Conservation (phyloP, 2,797 vertebrate genomes). For the Lindbergichthys nudifrons region DNA sequence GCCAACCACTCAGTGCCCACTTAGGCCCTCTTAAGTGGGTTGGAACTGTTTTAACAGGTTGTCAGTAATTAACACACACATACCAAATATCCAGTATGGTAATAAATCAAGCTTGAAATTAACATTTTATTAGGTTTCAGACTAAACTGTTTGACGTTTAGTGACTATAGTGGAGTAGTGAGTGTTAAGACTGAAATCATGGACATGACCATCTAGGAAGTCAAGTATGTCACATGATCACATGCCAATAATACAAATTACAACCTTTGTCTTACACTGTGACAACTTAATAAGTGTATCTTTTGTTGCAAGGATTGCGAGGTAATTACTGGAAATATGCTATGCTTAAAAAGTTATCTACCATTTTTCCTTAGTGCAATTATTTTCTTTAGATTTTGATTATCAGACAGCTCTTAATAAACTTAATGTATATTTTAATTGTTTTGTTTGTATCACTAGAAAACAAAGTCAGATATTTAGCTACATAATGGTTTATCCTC, state of each 20-base stretch:
- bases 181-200: not conserved
- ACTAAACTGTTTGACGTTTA: slow-evolving; percentile 7
- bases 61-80: slow-evolving; percentile 38
- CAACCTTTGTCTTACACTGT: no score
- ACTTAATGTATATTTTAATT: not conserved
- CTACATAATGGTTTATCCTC: slow-evolving; percentile 1
- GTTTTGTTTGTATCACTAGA: not conserved
- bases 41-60: slow-evolving; percentile 48
- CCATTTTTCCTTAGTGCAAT: not conserved
- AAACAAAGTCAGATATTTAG: not conserved
- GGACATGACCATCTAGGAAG: not conserved
- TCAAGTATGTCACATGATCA: not conserved
- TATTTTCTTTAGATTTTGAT: not conserved
- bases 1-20: slow-evolving; percentile 69
- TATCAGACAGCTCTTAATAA: not conserved
- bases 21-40: slow-evolving; percentile 54
- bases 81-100: slow-evolving; percentile 7
- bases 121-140: not conserved
- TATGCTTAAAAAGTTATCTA: no score
- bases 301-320: not conserved
- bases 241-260: no score
- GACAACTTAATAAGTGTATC: not conserved
- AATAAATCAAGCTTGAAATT: slow-evolving; percentile 8
- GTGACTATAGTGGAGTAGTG: not conserved
- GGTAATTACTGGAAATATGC: no score